Evolutionary conservation across 2,113 vertebrate species (phyloP), one percentile per base, ranked within the genome.

Genomic region (Mola mola): DNA sequence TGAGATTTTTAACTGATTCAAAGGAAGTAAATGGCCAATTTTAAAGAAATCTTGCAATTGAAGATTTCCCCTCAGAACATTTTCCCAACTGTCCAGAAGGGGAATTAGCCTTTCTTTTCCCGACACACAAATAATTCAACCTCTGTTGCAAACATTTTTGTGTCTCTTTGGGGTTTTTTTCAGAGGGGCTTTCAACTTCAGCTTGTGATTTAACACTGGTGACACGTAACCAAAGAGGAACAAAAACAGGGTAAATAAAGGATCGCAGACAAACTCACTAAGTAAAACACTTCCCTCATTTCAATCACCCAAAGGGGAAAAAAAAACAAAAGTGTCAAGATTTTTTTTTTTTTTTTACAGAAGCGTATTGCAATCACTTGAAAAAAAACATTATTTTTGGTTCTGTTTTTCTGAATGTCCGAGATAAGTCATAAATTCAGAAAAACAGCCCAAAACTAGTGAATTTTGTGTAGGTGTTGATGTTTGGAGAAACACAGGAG

Each of bases 171-270:
- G 40, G 60, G 28, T 53, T 16, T 17, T 33, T 33, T 51, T 55
- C 34, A 29, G 15, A 5, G 16, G 41, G 31, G 25, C n/a, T 71
- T 64, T 56, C 1, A 37, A 46, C 0, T 4, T 1, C 2, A 42
- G 1, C 25, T 36, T 24, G 57, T 60, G 28, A 34, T 50, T 65
- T 72, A 38, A 25, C n/a, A 21, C 40, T 15, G 42, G 47, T 46
- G 48, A 57, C 26, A 17, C 6, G 3, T n/a, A n/a, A n/a, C n/a
- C 31, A 22, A 75, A 16, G 31, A 63, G 68, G 72, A 83, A 79
- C 25, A 53, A 51, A 47, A 40, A 41, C n/a, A 31, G 0, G 1
- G 2, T 7, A 0, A 10, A 33, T 8, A 42, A 42, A 37, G 7
- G 62, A n/a, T 9, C 48, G 26, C 41, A 74, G 64, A 63, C 25